Conservation (phyloP, 2,888 invertebrate genomes). For the Phyto melanocephala region DNA sequence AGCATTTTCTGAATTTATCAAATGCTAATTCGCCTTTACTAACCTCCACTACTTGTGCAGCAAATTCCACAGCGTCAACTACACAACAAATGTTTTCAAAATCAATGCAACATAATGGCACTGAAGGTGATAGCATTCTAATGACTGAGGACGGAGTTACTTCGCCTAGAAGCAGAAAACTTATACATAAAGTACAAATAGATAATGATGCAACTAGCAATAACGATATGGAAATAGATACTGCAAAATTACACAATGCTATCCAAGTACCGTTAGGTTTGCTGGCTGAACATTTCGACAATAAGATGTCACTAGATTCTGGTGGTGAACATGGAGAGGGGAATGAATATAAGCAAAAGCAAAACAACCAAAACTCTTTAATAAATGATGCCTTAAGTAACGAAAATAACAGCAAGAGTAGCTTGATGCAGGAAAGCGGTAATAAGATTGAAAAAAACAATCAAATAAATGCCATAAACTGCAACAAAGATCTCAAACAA, state of each 20-base stretch:
- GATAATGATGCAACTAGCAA: conserved; percentile 32
- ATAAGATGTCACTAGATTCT: conserved; percentile 67
- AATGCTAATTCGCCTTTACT: conserved; percentile 37
- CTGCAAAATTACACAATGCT: conserved; percentile 14
- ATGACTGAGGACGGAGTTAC: conserved; percentile 9
- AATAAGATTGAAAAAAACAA: conserved; percentile 22
- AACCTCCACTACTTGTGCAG: background rate
- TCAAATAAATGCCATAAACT: conserved; percentile 42
- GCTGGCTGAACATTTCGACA: conserved; percentile 72
- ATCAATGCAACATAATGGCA: conserved; percentile 64
- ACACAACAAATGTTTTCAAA: conserved; percentile 77
- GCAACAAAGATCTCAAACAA: conserved; percentile 27
- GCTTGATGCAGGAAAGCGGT: background rate
- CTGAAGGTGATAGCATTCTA: conserved; percentile 1
- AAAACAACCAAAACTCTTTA: conserved; percentile 23
- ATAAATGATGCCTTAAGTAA: conserved; percentile 51
- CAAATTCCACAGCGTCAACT: conserved; percentile 53
- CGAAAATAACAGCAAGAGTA: conserved; percentile 28
- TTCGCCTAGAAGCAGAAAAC: conserved; percentile 42
- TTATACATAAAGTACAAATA: conserved; percentile 41
- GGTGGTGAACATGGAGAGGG: background rate
- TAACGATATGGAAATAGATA: background rate
- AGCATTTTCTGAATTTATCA: conserved; percentile 76
- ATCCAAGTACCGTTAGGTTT: conserved; percentile 64
- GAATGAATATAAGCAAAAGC: conserved; percentile 4